Base-by-base conservation (phyloP, 2,888 invertebrate genomes). In the Catotricha subobsoleta region DNA sequence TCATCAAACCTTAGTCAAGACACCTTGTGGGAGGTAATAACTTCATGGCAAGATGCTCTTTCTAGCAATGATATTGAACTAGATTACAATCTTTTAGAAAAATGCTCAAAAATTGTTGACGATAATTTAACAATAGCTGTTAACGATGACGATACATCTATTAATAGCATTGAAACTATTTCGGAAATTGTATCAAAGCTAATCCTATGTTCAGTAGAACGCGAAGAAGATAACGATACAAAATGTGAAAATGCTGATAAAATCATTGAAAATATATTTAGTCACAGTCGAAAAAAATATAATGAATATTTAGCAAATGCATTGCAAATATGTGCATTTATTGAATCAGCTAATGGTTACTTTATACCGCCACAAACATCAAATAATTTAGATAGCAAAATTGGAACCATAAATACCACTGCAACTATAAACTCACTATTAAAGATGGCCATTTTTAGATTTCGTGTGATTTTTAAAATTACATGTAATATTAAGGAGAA, bases 11-110 rank as follows among this genome's bases (percentile, higher is more conserved):
- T 40, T n/a, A 57, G 58, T 0, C 56, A 58, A 43, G 71, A 69
- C 46, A 69, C 71, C 10, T 57, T 71, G 48, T 63, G 65, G 63
- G 73, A 72, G 56, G 59, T 67, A 29, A 67, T 65, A 16, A 65
- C 68, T 13, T 66, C 71, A 30, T 72, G 73, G 72, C 70, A 68
- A 51, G 71, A 71, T 55, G 65, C 66, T 7, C 48, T 71, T 4
- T 59, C 60, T 2, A 57, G 57, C 47, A 50, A 54, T 39, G 58
- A 60, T 40, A 54, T 62, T 16, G 44, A 47, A 25, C 50, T 58
- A 18, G 50, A 56, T 40, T 47, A 51, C 1, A 38, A 39, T 2
- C 39, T 60, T 12, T 35, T 61, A 7, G 16, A 46, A 2, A 47
- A 47, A 18, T 44, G 43, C 27, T 15, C 37, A 15, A n/a, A 28